Base-by-base conservation (phyloP, 2,888 invertebrate species). In the Pseudococcus jackbeardsleyi region DNA sequence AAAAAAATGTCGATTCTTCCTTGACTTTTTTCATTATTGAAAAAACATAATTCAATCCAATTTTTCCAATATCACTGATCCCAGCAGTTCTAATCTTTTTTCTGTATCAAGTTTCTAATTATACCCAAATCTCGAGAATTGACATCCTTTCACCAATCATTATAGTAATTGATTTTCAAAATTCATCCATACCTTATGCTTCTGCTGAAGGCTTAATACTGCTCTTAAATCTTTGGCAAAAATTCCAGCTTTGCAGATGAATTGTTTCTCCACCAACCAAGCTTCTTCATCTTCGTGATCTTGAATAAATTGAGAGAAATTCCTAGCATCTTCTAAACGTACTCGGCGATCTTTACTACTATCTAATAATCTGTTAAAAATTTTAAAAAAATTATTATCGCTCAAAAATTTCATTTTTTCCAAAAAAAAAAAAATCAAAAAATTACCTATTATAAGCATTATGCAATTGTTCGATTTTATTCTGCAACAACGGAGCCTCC, bases 251-350 rank as follows among this genome's bases (percentile, higher is more conserved):
- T 96, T 96, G 91, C 98, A 98, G 89, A 98, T 96, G 7, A 97
- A 94, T 91, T 98, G 97, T 91, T 98, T 98, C 91, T 99, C 99
- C 0, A 96, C 95, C 88, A 99, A 93, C 99, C 99, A 99, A 0
- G 97, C 95, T 92, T 99, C 98, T 92, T 99, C 99, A 91, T 99
- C 99, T 90, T 99, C 99, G 90, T 98, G 96, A 91, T 99, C 99
- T 92, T 98, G 98, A 89, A 98, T 93, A 92, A 99, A 98, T 92
- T 98, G 98, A 92, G 96, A 98, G 91, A 98, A 96, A 91, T 97
- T 96, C 89, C 98, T 93, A 0, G 98, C 97, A 91, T 98, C 98
- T 91, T 99, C 98, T 17, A 99, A 92, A 17, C 96, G 93, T 0
- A 95, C 95, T 89, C 97, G 95, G 9, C 98, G 94, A 90, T 95